These are phyloP conservation scores for Rattus norvegicus DNA, from an alignment of 2,113 vertebrate species.

Conservation along the genomic window DNA sequence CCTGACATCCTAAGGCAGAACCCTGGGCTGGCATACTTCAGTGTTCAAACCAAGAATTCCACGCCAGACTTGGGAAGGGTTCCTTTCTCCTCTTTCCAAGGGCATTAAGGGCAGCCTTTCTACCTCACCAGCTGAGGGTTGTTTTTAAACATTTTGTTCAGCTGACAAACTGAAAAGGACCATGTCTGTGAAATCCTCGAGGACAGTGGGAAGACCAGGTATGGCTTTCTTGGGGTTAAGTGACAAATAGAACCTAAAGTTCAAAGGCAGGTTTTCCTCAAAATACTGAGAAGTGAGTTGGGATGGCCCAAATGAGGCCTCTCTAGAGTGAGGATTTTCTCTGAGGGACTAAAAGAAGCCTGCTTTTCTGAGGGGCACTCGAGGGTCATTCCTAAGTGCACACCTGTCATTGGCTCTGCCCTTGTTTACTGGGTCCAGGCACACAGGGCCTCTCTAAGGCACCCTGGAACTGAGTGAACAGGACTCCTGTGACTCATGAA, in stretches of 20 bases:
- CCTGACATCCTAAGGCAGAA: neutral
- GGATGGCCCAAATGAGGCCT: neutral
- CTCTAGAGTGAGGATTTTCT: neutral
- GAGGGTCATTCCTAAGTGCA: neutral
- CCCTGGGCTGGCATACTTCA: fast-evolving
- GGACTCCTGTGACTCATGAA: neutral
- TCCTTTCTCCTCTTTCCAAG: neutral
- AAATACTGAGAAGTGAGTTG: neutral
- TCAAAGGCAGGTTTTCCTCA: neutral
- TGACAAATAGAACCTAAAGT: neutral
- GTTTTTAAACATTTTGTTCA: neutral
- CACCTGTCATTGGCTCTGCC: neutral
- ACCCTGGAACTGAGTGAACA: neutral
- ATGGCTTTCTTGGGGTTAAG: neutral
- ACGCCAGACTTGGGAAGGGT: fast-evolving
- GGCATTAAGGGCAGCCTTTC: neutral
- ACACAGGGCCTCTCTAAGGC: too few relatives aligned
- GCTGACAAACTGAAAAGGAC: neutral
- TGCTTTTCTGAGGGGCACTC: neutral
- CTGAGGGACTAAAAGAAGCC: neutral
- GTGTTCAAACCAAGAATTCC: neutral
- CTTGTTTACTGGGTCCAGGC: neutral
- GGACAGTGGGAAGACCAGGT: neutral
- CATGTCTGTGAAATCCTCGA: neutral
- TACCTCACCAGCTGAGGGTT: neutral